A percentile compares a stretch with the other conserved stretches of the same genome.
Conservation (phyloP, 2,113 vertebrate species). For the Cranoglanis bouderius region DNA sequence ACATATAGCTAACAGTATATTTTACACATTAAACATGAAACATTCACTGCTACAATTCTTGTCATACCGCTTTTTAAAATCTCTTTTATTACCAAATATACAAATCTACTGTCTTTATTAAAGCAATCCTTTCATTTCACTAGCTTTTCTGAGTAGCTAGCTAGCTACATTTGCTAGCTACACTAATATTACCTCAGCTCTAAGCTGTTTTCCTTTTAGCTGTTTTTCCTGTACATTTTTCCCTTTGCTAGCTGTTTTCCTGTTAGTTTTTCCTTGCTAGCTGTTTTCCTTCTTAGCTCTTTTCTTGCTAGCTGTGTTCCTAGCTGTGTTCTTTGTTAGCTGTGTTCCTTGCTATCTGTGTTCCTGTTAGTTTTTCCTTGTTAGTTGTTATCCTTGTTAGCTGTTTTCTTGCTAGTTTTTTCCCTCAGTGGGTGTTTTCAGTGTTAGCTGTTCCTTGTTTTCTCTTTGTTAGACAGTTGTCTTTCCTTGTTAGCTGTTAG, state of each 20-base stretch:
- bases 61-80: not conserved
- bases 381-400: not conserved
- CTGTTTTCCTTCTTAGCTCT: not conserved
- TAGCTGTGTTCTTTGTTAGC: too few species aligned
- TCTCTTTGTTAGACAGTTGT: not conserved
- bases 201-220: not conserved
- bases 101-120: not conserved
- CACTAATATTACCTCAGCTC: not conserved
- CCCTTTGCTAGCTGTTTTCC: not conserved
- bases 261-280: not conserved
- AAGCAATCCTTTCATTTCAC: not conserved
- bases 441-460: not conserved
- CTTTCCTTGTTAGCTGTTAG: not conserved
- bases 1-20: not conserved
- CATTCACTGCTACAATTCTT: not conserved
- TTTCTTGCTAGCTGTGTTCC: not conserved
- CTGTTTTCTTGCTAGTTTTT: not conserved
- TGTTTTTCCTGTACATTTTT: not conserved
- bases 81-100: not conserved
- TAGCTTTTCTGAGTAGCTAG: not conserved
- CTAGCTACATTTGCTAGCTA: not conserved
- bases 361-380: not conserved
- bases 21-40: not conserved
- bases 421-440: not conserved
- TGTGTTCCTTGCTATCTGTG: not conserved